A percentile compares a stretch with the other conserved stretches of the same genome.
Conservation (phyloP, 1,140 invertebrate species). For the Leucophenga varia region DNA sequence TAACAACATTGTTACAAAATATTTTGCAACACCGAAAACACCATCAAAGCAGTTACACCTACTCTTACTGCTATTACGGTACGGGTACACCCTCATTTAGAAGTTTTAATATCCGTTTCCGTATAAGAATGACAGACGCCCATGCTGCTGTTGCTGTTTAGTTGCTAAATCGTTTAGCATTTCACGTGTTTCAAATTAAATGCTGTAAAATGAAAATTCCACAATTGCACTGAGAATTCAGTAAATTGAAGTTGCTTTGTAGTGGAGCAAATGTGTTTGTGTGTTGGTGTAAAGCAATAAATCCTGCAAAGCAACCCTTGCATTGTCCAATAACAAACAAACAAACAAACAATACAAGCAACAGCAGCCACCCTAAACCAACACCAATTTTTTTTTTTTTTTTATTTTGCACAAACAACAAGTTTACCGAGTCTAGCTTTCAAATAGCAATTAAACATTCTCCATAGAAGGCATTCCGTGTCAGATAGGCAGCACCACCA, state of each 20-base stretch:
- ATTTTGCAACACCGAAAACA: no score
- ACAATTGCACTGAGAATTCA: conserved; percentile 33
- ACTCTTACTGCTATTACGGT: no score
- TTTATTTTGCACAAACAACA: conserved; percentile 13
- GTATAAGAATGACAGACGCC: conserved; percentile 32
- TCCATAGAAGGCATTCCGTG: no score
- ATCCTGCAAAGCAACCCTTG: not conserved
- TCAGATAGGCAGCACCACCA: no score
- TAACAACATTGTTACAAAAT: no score
- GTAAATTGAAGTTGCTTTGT: not conserved
- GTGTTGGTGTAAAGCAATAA: not conserved
- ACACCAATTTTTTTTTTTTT: no score
- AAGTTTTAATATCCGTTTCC: conserved; percentile 46
- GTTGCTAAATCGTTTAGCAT: conserved; percentile 26
- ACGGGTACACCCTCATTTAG: conserved; percentile 5
- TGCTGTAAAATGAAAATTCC: conserved; percentile 54
- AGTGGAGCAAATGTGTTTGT: not conserved
- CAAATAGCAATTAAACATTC: conserved; percentile 53
- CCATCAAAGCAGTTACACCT: no score
- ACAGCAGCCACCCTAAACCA: conserved; percentile 45
- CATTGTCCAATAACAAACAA: conserved; percentile 25
- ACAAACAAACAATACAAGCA: conserved; percentile 46
- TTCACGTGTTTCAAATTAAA: conserved; percentile 45
- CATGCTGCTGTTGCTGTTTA: conserved; percentile 4
- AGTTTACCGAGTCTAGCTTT: conserved; percentile 43